A percentile compares a stretch with the other conserved stretches of the same genome.
Conservation (phyloP, 2,888 invertebrate species). For the Papilio demoleus region DNA sequence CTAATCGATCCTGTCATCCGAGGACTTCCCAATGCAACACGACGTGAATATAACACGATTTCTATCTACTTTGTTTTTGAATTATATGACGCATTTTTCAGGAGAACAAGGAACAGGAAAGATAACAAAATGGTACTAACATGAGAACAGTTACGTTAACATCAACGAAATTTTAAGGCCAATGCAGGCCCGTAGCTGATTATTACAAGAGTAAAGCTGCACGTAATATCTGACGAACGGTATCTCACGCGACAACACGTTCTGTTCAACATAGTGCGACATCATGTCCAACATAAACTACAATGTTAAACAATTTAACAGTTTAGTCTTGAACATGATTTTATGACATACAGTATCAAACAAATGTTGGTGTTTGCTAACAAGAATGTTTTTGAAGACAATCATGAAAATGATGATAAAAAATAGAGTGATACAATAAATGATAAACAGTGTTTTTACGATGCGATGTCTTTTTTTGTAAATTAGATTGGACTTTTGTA, state of each 20-base stretch:
- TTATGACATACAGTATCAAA: not conserved
- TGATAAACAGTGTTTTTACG: no score
- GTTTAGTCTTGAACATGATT: not conserved
- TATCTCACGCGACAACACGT: constrained; percentile 14
- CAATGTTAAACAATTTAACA: constrained; percentile 6
- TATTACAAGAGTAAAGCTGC: not conserved
- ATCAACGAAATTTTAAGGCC: not conserved
- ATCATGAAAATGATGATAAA: not conserved
- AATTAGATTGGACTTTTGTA: not conserved
- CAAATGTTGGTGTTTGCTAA: not conserved
- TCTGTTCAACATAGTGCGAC: not conserved
- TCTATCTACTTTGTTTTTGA: no score
- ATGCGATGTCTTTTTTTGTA: no score
- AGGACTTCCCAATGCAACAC: no score
- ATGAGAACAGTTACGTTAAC: not conserved
- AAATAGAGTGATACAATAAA: not conserved
- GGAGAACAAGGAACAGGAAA: no score
- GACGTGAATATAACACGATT: no score
- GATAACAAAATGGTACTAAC: no score
- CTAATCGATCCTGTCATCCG: no score
- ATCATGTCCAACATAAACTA: constrained; percentile 10
- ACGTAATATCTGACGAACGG: constrained; percentile 10
- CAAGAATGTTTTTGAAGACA: no score
- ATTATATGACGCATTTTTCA: no score
- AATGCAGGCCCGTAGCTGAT: not conserved